Percentiles rank a stretch among this genome's conserved stretches.
Conservation (phyloP, 2,888 invertebrate species). For the Pterostichus madidus region DNA sequence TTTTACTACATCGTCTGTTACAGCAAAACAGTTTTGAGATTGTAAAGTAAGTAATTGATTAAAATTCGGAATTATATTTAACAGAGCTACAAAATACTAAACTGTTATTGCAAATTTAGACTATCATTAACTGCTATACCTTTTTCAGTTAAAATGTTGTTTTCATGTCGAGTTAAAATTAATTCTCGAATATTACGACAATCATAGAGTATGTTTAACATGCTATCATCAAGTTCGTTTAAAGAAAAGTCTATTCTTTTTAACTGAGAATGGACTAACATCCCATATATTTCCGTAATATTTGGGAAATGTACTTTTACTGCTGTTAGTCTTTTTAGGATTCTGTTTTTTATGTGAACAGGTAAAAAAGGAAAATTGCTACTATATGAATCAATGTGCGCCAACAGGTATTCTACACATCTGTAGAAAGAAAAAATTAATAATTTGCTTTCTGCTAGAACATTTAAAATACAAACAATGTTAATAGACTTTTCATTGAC, state of each 20-base stretch:
- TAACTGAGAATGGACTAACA: conserved; percentile 72
- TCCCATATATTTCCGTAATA: conserved; percentile 51
- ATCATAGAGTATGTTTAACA: conserved; percentile 71
- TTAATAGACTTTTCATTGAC: conserved; percentile 45
- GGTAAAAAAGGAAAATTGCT: conserved; percentile 69
- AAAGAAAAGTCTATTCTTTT: conserved; percentile 73
- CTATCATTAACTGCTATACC: conserved; percentile 67
- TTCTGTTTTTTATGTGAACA: conserved; percentile 71
- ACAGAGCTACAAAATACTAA: conserved; percentile 72
- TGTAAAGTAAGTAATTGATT: conserved; percentile 71
- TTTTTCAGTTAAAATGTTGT: conserved; percentile 70
- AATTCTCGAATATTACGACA: conserved; percentile 72
- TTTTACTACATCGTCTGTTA: conserved; percentile 79
- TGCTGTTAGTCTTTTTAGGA: conserved; percentile 69
- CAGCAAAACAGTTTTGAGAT: conserved; percentile 73
- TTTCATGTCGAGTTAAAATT: conserved; percentile 71
- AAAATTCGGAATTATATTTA: conserved; percentile 71
- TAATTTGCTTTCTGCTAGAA: background rate
- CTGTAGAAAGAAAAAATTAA: conserved; percentile 40
- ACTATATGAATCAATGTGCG: conserved; percentile 58
- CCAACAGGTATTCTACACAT: conserved; percentile 57
- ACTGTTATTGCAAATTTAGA: background rate
- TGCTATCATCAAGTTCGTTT: conserved; percentile 72
- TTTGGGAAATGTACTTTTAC: conserved; percentile 24
- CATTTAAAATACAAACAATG: conserved; percentile 39